Evolutionary conservation across 2,113 vertebrate species (phyloP).

Genomic region (Limanda limanda): DNA sequence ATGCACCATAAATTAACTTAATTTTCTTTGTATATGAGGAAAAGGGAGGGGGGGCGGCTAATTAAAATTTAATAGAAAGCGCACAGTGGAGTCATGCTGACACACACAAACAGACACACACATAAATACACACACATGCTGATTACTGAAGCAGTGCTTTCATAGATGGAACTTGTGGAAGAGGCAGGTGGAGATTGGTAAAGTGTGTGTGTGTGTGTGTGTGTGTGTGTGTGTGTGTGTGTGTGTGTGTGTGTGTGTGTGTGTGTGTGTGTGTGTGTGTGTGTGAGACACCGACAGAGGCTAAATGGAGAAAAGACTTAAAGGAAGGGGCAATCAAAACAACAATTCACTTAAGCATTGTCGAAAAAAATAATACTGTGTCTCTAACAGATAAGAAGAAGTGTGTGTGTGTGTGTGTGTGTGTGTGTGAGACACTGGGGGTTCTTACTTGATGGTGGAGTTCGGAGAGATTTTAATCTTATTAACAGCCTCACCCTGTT

Average conservation of each 20-base stretch:
- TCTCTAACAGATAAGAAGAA: constrained; percentile 25
- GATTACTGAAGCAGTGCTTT: constrained; percentile 59
- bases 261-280: neutral
- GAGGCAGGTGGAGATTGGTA: constrained; percentile 45
- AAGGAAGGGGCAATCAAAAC: constrained; percentile 38
- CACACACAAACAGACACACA: constrained; percentile 9
- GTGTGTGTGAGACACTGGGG: constrained; percentile 41
- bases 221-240: constrained; percentile 15
- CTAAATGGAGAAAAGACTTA: constrained; percentile 17
- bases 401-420: constrained; percentile 12
- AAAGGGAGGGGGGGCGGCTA: constrained; percentile 50
- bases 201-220: constrained; percentile 1
- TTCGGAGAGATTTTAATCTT: constrained; percentile 78
- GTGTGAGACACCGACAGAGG: constrained; percentile 12
- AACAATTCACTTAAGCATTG: constrained; percentile 44
- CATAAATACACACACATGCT: constrained; percentile 36
- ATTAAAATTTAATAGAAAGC: constrained; percentile 80
- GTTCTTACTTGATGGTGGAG: constrained; percentile 60
- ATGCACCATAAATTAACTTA: constrained; percentile 75
- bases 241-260: neutral
- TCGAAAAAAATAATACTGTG: constrained; percentile 7
- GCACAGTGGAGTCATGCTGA: constrained; percentile 39
- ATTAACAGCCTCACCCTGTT: constrained; percentile 76
- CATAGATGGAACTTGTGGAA: constrained; percentile 25
- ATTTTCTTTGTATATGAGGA: constrained; percentile 68